Evolutionary conservation across 2,113 vertebrate species (phyloP).

Genomic region (Trichechus manatus): DNA sequence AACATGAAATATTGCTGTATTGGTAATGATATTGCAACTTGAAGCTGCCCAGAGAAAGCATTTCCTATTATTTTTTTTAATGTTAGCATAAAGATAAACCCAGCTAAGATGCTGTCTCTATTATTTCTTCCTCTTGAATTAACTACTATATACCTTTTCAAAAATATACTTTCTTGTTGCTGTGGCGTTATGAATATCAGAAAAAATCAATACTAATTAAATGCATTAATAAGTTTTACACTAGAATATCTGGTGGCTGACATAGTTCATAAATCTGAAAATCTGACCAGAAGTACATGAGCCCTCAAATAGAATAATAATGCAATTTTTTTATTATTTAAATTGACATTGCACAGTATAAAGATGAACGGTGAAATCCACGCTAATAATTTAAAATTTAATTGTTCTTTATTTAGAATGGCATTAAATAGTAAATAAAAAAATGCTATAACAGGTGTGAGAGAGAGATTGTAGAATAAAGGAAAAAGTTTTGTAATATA

Average conservation of each 20-base stretch:
- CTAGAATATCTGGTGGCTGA: constrained; percentile 75
- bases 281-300: neutral
- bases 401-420: neutral
- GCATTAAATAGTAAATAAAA: neutral
- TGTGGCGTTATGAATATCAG: constrained; percentile 84
- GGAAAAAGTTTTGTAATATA: neutral
- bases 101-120: constrained; percentile 57
- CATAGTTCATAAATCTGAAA: constrained; percentile 68
- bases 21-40: constrained; percentile 74
- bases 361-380: neutral
- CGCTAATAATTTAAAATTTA: neutral
- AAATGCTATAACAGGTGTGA: neutral
- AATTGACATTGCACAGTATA: neutral
- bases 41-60: constrained; percentile 69
- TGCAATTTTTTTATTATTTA: neutral
- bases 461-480: neutral
- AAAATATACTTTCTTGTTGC: constrained; percentile 82
- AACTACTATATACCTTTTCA: constrained; percentile 61
- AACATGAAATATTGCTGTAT: constrained; percentile 70
- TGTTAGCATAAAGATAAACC: constrained; percentile 81
- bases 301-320: constrained; percentile 1
- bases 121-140: constrained; percentile 67
- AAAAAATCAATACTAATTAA: constrained; percentile 88
- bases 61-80: constrained; percentile 77
- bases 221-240: constrained; percentile 83